Conservation (phyloP, 2,113 vertebrate genomes). For the Chaetodon auriga region DNA sequence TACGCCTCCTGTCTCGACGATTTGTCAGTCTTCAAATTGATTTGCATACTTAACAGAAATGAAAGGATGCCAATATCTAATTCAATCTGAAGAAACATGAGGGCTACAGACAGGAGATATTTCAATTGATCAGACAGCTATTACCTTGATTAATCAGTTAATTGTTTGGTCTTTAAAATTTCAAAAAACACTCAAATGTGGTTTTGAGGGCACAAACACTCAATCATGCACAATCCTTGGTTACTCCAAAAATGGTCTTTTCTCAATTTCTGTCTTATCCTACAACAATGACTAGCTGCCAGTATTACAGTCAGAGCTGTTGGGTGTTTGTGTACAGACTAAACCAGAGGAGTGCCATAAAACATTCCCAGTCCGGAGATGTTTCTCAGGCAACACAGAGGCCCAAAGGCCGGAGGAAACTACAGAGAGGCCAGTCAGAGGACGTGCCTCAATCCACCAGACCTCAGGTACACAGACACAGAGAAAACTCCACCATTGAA, state of each 20-base stretch:
- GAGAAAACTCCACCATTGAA: neutral
- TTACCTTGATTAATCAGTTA: too few relatives aligned
- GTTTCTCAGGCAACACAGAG: conserved; percentile 85
- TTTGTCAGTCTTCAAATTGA: too few relatives aligned
- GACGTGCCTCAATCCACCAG: conserved; percentile 83
- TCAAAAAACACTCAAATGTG: too few relatives aligned
- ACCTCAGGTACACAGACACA: conserved; percentile 76
- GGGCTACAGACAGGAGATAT: too few relatives aligned
- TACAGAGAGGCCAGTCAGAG: conserved; percentile 90
- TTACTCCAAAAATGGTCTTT: neutral
- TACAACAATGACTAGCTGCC: neutral
- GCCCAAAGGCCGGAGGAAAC: conserved; percentile 83
- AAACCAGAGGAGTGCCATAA: conserved; percentile 87
- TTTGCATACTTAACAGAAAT: too few relatives aligned
- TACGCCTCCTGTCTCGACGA: too few relatives aligned
- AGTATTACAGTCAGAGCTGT: neutral
- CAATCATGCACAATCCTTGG: too few relatives aligned
- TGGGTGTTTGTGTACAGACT: conserved; percentile 58
- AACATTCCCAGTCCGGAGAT: conserved; percentile 90
- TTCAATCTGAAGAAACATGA: too few relatives aligned
- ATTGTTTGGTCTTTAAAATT: too few relatives aligned
- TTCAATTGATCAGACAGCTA: too few relatives aligned
- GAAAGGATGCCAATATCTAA: too few relatives aligned
- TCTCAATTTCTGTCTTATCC: neutral
- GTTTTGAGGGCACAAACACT: too few relatives aligned